phyloP scores from a whole-genome alignment of 2,113 vertebrate genomes.

The Tinamus guttatus region DNA sequence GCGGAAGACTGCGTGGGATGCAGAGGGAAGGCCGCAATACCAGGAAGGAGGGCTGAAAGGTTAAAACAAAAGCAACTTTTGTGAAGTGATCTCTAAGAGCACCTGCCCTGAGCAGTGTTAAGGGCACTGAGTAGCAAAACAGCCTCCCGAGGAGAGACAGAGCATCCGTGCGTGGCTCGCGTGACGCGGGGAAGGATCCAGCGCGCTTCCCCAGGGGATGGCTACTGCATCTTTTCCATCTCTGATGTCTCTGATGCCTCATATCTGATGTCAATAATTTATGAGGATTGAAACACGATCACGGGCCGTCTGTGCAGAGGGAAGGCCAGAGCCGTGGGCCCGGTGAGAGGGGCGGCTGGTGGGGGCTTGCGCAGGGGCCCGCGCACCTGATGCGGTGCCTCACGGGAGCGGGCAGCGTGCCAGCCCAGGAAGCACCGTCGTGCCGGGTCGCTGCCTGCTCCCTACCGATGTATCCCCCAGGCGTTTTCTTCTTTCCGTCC shows the following conservation, averaged over 20 bases:
- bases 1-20: not conserved
- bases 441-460: not conserved
- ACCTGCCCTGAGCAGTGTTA: not conserved
- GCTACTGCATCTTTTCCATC: conserved; percentile 50
- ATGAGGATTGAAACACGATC: conserved; percentile 47
- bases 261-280: conserved; percentile 60
- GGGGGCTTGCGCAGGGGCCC: not conserved
- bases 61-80: conserved; percentile 12
- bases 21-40: not conserved
- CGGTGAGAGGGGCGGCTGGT: not conserved
- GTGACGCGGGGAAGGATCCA: not conserved
- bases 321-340: not conserved
- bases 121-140: not conserved
- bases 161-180: not conserved
- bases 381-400: not conserved
- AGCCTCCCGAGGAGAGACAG: not conserved
- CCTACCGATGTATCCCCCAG: not conserved
- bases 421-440: not conserved
- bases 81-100: not conserved
- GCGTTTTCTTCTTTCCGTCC: not conserved
- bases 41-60: not conserved
- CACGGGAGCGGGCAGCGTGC: not conserved
- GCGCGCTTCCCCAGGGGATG: not conserved
- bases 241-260: conserved; percentile 41
- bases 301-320: not conserved